phyloP scores from a whole-genome alignment of 2,113 vertebrate species.

The Malurus melanocephalus region DNA sequence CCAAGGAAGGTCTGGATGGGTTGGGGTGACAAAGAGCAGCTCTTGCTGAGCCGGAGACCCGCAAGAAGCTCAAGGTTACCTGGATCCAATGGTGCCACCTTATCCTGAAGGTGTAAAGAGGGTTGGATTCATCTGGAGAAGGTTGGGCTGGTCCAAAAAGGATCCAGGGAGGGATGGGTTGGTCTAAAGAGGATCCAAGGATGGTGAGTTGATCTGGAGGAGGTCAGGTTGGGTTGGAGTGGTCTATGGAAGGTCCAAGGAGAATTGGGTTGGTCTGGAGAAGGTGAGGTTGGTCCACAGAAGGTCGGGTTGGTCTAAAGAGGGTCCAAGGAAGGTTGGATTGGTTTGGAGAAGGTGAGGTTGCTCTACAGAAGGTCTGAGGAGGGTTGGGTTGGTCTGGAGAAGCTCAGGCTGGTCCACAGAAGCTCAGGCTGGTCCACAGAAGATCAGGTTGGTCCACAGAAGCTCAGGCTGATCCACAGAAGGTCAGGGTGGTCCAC shows the following conservation, averaged over 20 bases:
- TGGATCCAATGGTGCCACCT: fast-evolving
- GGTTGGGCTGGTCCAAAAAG: neutral
- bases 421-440: neutral
- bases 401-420: fast-evolving
- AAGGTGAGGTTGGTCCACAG: neutral
- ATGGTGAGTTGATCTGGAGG: too few species aligned
- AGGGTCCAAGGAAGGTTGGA: neutral
- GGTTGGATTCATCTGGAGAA: neutral
- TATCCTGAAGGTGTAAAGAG: neutral
- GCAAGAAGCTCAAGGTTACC: fast-evolving
- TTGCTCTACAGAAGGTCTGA: neutral
- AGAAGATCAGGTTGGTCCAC: neutral
- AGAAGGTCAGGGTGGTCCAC: too few species aligned
- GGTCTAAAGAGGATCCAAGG: too few species aligned
- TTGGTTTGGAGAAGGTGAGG: too few species aligned
- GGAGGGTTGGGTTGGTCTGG: neutral
- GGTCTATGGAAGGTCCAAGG: neutral
- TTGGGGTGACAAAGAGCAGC: neutral
- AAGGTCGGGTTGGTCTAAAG: neutral
- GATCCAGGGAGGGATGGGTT: neutral
- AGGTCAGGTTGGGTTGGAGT: too few species aligned
- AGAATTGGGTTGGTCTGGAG: neutral
- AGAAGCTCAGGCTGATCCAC: too few species aligned
- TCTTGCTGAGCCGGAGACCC: neutral
- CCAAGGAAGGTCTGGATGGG: neutral